These are phyloP conservation scores for Eonycteris spelaea DNA, from an alignment of 2,113 vertebrate genomes.

Conservation along the genomic window DNA sequence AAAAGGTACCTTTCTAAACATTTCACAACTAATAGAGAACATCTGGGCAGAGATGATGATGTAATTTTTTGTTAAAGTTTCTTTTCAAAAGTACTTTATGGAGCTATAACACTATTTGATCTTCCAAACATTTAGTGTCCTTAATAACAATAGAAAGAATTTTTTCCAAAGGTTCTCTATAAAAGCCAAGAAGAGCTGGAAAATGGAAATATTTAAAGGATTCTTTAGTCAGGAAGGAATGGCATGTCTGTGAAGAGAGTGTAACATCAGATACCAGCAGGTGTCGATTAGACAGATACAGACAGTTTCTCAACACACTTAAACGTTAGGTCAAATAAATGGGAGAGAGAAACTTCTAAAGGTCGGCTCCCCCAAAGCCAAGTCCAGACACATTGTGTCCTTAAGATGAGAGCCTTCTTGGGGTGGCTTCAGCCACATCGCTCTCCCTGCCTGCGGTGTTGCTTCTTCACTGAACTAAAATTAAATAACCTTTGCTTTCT, in stretches of 20 bases:
- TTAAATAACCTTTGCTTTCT: background rate
- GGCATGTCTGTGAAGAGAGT: background rate
- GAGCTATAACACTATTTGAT: constrained; percentile 52
- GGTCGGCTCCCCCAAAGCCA: constrained; percentile 11
- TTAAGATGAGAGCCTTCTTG: background rate
- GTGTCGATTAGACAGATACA: constrained; percentile 46
- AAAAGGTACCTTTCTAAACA: constrained; percentile 79
- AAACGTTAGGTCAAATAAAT: constrained; percentile 46
- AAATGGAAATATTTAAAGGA: constrained; percentile 50
- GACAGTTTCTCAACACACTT: constrained; percentile 42
- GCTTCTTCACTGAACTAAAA: background rate
- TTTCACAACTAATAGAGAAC: constrained; percentile 84
- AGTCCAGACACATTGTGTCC: background rate
- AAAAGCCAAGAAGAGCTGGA: constrained; percentile 35
- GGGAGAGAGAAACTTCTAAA: constrained; percentile 32
- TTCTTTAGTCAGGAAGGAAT: constrained; percentile 1
- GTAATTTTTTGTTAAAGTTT: constrained; percentile 81
- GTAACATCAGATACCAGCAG: constrained; percentile 39
- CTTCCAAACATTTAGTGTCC: constrained; percentile 60
- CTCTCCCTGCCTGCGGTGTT: background rate
- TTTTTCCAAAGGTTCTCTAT: constrained; percentile 31
- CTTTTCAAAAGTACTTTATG: constrained; percentile 56
- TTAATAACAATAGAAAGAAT: constrained; percentile 53
- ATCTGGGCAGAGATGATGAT: constrained; percentile 83
- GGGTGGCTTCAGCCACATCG: background rate